Conservation (phyloP, 2,888 invertebrate genomes). For the Eulithis prunata region DNA sequence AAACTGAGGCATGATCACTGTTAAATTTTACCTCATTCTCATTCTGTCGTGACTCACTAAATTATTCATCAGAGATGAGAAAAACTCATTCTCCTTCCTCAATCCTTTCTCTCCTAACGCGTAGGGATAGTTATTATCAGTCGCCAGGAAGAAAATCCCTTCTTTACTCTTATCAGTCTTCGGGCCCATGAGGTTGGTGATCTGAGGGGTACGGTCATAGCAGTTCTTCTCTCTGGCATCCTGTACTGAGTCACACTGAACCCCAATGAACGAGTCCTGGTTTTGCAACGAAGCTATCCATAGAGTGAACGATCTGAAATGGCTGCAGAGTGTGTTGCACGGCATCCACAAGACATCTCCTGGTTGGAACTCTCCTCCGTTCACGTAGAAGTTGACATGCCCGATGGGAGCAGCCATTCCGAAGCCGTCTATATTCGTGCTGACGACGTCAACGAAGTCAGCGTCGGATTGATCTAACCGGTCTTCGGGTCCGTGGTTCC, state of each 20-base stretch:
- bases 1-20: too few relatives aligned
- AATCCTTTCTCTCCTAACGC: conserved; percentile 65
- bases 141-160: conserved; percentile 59
- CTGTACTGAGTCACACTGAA: conserved; percentile 59
- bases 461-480: conserved; percentile 62
- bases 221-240: conserved; percentile 57
- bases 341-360: conserved; percentile 53
- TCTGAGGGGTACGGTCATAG: conserved; percentile 51
- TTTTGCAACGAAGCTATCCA: conserved; percentile 58
- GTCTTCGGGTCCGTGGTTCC: conserved; percentile 61
- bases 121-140: conserved; percentile 59
- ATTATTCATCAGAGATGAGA: conserved; percentile 42
- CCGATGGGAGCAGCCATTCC: conserved; percentile 70
- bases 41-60: conserved; percentile 32
- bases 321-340: conserved; percentile 57
- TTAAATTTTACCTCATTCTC: conserved; percentile 25
- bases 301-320: conserved; percentile 50
- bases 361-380: conserved; percentile 69
- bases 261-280: conserved; percentile 55
- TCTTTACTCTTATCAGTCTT: conserved; percentile 49
- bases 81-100: conserved; percentile 57
- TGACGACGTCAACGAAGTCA: conserved; percentile 64
- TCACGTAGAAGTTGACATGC: conserved; percentile 70
- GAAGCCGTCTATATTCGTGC: conserved; percentile 67
- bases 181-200: conserved; percentile 55